Base-by-base conservation (phyloP, 2,797 vertebrate species). In the Decapterus maruadsi region DNA sequence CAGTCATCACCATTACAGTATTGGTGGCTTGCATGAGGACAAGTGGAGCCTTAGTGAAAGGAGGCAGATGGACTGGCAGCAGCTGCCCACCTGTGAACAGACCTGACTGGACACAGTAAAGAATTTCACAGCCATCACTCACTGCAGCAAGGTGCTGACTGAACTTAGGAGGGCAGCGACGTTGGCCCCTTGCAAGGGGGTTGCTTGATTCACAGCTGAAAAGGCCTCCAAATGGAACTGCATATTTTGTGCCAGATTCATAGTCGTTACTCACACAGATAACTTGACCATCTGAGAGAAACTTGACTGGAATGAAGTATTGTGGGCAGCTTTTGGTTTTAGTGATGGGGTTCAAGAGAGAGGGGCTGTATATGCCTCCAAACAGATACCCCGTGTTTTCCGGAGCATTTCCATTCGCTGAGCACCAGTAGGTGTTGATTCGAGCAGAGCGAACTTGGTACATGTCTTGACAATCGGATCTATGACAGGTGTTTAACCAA, bases 201-300 rank as follows among this genome's bases (percentile, higher is more conserved):
- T 99, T 99, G 59, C 80, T 93, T 1, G 90, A 88, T n/a, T 94
- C 78, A 66, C 97, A 99, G 87, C 97, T 97, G 76, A 99, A 97
- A 88, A 99, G 95, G 16, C 97, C 97, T 7, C 95, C 97, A 0
- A 99, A 98, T 3, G 95, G 93, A 17, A 97, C 94, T 0, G 96
- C 82, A 10, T 93, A 93, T 57, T 10, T 86, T 14, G 88, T 80
- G 0, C 92, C 95, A 0, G 1, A 0, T 81, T 98, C 97, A 0
- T 95, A 97, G 84, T 99, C 96, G 0, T 89, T 92, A 70, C 97
- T 97, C 31, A 95, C 60, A 0, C 97, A 99, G 43, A 98, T 91
- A 66, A 80, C 80, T 83, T 94, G 94, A 4, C 95, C 94, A 5
- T 95, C 91, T 0, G 96, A 97, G 78, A 96, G 4, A 16, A 96